A percentile compares a stretch with the other conserved stretches of the same genome.
phyloP scores from a whole-genome alignment of 2,113 vertebrate species.

The Passer domesticus region DNA sequence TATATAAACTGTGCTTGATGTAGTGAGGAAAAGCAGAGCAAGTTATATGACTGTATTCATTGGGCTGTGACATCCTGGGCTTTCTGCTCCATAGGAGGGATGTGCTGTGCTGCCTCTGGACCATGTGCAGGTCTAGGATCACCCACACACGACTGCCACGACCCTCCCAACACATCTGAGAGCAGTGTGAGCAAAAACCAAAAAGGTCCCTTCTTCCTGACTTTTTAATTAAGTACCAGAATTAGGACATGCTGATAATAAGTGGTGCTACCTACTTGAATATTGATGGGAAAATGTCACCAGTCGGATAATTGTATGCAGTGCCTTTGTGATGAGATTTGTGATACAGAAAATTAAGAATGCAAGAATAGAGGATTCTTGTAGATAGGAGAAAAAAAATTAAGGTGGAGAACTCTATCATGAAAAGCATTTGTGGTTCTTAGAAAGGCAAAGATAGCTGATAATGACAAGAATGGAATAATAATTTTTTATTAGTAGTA shows the following conservation, averaged over 20 bases:
- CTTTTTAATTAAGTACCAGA: neutral
- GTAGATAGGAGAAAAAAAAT: neutral
- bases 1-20: neutral
- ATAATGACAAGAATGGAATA: neutral
- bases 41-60: neutral
- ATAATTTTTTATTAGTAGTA: neutral
- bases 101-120: neutral
- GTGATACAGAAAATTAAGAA: neutral
- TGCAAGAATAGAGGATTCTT: neutral
- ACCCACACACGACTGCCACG: neutral
- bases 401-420: neutral
- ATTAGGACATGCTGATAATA: neutral
- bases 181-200: accelerated
- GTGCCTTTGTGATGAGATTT: neutral
- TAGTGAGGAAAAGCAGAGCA: neutral
- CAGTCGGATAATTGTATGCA: neutral
- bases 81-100: neutral
- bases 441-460: neutral
- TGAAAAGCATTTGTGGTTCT: neutral
- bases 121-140: accelerated
- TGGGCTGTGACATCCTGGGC: neutral
- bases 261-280: neutral
- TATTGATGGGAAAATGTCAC: neutral
- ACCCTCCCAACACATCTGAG: neutral
- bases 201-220: neutral